These are phyloP conservation scores for Mesorhabditis belari DNA, from an alignment of 2,888 invertebrate species.

Conservation along the genomic window DNA sequence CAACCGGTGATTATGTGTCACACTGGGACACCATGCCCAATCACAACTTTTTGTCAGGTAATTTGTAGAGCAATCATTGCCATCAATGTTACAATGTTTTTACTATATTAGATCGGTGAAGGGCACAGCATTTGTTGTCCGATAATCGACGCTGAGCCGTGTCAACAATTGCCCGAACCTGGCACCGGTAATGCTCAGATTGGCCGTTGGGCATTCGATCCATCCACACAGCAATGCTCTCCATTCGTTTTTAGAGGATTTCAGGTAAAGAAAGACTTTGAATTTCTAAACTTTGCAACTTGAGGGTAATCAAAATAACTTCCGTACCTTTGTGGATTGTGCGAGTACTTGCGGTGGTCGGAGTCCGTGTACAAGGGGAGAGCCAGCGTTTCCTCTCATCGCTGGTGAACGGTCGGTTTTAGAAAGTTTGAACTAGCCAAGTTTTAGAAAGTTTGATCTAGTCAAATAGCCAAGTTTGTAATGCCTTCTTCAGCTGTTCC, in stretches of 20 bases:
- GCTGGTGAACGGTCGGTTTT: slow-evolving; percentile 3
- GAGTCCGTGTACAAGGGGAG: slow-evolving; percentile 17
- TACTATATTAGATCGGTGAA: slow-evolving; percentile 13
- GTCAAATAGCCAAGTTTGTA: too few relatives aligned
- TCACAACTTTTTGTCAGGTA: slow-evolving; percentile 25
- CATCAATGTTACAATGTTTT: too few relatives aligned
- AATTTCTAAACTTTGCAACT: too few relatives aligned
- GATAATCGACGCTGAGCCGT: slow-evolving; percentile 22
- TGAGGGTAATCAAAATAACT: slow-evolving; percentile 40
- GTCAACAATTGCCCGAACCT: slow-evolving; percentile 22
- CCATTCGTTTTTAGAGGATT: slow-evolving; percentile 37
- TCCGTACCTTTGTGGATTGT: slow-evolving; percentile 23
- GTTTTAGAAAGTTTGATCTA: neutral
- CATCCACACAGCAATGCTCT: slow-evolving; percentile 19
- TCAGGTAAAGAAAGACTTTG: too few relatives aligned
- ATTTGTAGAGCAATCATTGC: too few relatives aligned
- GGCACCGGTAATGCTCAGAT: slow-evolving; percentile 27
- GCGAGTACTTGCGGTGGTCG: slow-evolving; percentile 20
- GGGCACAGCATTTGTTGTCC: slow-evolving; percentile 39
- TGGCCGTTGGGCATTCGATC: slow-evolving; percentile 35
- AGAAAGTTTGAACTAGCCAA: neutral
- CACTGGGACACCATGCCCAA: slow-evolving; percentile 18
- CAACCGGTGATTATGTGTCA: slow-evolving; percentile 25
- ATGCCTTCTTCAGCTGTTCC: slow-evolving; percentile 11
- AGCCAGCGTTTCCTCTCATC: slow-evolving; percentile 5